phyloP scores from a whole-genome alignment of 1,140 invertebrate genomes.

The Drosophila obscura region DNA sequence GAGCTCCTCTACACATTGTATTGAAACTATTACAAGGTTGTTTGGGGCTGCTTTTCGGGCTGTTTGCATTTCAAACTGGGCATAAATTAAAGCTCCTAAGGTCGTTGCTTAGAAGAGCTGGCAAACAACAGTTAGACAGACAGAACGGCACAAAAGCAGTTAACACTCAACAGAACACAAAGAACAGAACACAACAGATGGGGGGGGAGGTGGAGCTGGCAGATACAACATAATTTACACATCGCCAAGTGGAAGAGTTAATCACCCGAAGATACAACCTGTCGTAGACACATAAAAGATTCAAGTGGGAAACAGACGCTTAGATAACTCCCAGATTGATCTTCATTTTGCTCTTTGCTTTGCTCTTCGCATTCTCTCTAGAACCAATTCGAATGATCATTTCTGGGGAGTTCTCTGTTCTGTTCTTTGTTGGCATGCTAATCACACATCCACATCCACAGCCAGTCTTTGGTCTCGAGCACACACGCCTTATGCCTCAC shows the following conservation, averaged over 20 bases:
- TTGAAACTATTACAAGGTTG: constrained; percentile 56
- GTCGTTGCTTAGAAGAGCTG: constrained; percentile 42
- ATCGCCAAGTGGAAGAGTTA: constrained; percentile 27
- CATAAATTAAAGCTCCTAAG: constrained; percentile 55
- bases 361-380: too few relatives aligned
- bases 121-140: constrained; percentile 48
- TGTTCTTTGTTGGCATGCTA: constrained; percentile 36
- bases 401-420: constrained; percentile 1
- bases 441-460: constrained; percentile 32
- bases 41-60: constrained; percentile 16
- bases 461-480: not conserved
- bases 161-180: constrained; percentile 34
- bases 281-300: constrained; percentile 24
- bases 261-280: constrained; percentile 39
- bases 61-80: constrained; percentile 13
- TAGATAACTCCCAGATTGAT: constrained; percentile 28
- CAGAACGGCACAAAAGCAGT: constrained; percentile 57
- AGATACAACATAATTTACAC: constrained; percentile 41
- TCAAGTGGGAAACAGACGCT: constrained; percentile 27
- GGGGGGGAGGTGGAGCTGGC: too few relatives aligned
- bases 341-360: too few relatives aligned
- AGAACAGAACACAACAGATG: constrained; percentile 32
- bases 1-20: not conserved
- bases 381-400: too few relatives aligned
- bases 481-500: constrained; percentile 14